Conservation (phyloP, 2,797 vertebrate genomes). For the Smutsia temminckii region DNA sequence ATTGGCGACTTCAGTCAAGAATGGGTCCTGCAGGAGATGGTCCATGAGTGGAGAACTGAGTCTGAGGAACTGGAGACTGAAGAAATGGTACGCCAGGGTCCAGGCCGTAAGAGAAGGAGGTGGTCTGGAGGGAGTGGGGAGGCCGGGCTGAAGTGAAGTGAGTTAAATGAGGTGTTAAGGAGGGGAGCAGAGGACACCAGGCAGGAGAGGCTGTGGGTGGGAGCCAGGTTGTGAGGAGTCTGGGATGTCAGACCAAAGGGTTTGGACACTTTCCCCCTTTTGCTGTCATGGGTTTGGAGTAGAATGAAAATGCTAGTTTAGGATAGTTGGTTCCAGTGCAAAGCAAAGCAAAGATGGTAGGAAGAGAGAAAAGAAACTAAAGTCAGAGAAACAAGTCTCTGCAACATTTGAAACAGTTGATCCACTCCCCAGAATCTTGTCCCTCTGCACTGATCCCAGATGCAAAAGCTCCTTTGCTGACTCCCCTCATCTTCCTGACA, state of each 20-base stretch:
- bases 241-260: not conserved
- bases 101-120: not conserved
- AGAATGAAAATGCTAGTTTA: not conserved
- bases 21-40: not conserved
- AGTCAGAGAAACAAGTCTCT: rapidly evolving
- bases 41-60: not conserved
- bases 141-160: not conserved
- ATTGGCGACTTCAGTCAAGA: not conserved
- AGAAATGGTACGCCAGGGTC: not conserved
- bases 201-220: not conserved
- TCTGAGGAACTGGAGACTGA: not conserved
- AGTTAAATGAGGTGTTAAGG: not conserved
- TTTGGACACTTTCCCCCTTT: not conserved
- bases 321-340: not conserved
- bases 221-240: not conserved
- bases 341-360: not conserved
- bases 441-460: rapidly evolving
- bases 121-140: not conserved
- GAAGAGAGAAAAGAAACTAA: not conserved
- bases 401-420: not conserved
- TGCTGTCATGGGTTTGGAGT: not conserved
- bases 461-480: not conserved
- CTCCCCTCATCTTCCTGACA: not conserved
- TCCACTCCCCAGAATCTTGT: rapidly evolving
- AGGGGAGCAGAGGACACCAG: not conserved